These are phyloP conservation scores for Gallinago solitaria DNA, from an alignment of 2,797 vertebrate species.

Conservation along the genomic window DNA sequence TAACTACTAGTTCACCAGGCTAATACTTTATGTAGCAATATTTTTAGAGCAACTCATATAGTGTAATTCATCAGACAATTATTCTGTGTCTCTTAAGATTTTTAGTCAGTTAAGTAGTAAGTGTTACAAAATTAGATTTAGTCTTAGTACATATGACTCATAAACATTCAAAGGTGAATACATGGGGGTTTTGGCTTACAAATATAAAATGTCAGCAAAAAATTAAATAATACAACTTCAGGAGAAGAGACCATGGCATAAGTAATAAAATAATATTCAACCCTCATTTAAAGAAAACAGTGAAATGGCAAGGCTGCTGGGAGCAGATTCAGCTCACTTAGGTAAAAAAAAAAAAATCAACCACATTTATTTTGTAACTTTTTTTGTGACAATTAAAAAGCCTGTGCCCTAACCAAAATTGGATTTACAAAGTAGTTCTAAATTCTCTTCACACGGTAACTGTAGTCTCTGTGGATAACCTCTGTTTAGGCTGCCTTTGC, in stretches of 20 bases:
- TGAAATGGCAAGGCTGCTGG: background rate
- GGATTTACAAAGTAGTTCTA: background rate
- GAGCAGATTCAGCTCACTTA: background rate
- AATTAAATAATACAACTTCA: background rate
- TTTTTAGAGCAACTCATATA: background rate
- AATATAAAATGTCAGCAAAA: constrained; percentile 21
- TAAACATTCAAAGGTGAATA: constrained; percentile 15
- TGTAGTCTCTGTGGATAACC: background rate
- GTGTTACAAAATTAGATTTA: constrained; percentile 8
- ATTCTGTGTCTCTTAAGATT: constrained; percentile 19
- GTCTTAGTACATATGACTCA: constrained; percentile 5
- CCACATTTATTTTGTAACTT: background rate
- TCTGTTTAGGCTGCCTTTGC: background rate
- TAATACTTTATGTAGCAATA: constrained; percentile 16
- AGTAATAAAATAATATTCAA: constrained; percentile 23
- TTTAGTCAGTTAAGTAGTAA: constrained; percentile 40
- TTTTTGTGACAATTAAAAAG: background rate
- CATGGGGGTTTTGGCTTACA: background rate
- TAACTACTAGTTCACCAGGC: constrained; percentile 7
- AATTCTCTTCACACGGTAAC: background rate
- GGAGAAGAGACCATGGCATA: background rate
- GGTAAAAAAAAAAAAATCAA: background rate
- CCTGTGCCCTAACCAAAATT: background rate
- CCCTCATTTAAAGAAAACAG: background rate
- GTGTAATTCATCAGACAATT: constrained; percentile 41